Conservation (phyloP, 2,113 vertebrate genomes). For the Oryzias curvinotus region DNA sequence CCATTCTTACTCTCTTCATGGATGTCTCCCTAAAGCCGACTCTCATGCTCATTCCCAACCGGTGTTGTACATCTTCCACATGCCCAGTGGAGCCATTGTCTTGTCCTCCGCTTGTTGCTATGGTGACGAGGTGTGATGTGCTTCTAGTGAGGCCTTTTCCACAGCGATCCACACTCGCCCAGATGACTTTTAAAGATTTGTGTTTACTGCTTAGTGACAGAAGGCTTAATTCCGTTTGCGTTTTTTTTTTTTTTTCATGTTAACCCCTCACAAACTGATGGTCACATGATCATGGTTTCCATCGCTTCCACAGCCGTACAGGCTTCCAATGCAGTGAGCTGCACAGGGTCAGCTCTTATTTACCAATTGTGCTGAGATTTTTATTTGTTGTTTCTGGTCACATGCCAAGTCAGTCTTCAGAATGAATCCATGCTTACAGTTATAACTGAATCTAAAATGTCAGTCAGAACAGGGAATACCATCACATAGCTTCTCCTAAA, state of each 20-base stretch:
- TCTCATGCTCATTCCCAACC: conserved; percentile 26
- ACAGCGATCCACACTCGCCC: conserved; percentile 47
- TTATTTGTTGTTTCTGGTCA: too few relatives aligned
- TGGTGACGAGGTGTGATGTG: conserved; percentile 70
- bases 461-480: too few relatives aligned
- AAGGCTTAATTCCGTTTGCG: neutral
- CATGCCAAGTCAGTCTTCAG: too few relatives aligned
- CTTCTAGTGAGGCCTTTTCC: conserved; percentile 58
- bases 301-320: too few relatives aligned
- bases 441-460: too few relatives aligned
- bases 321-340: too few relatives aligned
- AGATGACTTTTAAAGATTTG: conserved; percentile 52
- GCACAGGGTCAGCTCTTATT: too few relatives aligned
- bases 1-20: conserved; percentile 24
- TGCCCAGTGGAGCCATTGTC: conserved; percentile 60
- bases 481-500: too few relatives aligned
- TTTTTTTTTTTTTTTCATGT: neutral
- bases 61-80: conserved; percentile 43
- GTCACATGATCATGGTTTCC: too few relatives aligned
- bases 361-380: too few relatives aligned
- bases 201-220: conserved; percentile 41
- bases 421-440: too few relatives aligned
- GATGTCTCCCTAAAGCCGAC: conserved; percentile 32
- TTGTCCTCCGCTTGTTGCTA: conserved; percentile 76
- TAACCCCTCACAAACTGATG: neutral